Evolutionary conservation across 2,888 invertebrate species (phyloP), one percentile per base, ranked within the genome.

Genomic region (Synergus itoensis): DNA sequence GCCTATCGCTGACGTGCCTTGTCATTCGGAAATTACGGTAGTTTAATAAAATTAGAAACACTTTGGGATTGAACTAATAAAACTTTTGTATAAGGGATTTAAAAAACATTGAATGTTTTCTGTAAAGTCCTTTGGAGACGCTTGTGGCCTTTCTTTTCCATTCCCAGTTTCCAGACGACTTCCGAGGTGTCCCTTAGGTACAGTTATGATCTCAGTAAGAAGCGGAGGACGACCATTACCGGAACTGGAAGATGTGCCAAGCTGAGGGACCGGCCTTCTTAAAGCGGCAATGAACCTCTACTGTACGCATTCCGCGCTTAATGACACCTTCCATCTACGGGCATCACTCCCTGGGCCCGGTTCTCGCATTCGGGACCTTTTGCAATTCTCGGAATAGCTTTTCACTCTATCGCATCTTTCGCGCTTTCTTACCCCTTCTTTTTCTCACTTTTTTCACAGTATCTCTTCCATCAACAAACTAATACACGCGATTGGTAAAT

Each of bases 121-220:
- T 18, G 4, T 21, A 67, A 21, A 45, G 45, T 45, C 0, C 41
- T 28, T 45, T 5, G 14, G 67, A 67, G 67, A 67, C 21, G 21
- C 60, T 18, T 28, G 28, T 62, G 62, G 28, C 62, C 4, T 62
- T 62, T 28, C 28, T 21, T 67, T 67, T 67, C 43, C 21, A 67
- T 67, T 67, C 21, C 45, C 45, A 43, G 43, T 14, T 67, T 67
- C 21, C 21, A 67, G 18, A 43, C 7, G 18, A 67, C 43, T 45
- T 45, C 67, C 43, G 14, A 67, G 14, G 67, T 45, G 21, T 67
- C 45, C 41, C 67, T 18, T 67, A 41, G 67, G 67, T 45, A 67
- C 45, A 41, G 67, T 41, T 67, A 67, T 67, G 67, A 45, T 45
- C 67, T 45, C 67, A 1, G 18, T 65, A 65, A 67, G 67, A 67